Base-by-base conservation (phyloP, 2,113 vertebrate genomes). In the Panthera tigris region DNA sequence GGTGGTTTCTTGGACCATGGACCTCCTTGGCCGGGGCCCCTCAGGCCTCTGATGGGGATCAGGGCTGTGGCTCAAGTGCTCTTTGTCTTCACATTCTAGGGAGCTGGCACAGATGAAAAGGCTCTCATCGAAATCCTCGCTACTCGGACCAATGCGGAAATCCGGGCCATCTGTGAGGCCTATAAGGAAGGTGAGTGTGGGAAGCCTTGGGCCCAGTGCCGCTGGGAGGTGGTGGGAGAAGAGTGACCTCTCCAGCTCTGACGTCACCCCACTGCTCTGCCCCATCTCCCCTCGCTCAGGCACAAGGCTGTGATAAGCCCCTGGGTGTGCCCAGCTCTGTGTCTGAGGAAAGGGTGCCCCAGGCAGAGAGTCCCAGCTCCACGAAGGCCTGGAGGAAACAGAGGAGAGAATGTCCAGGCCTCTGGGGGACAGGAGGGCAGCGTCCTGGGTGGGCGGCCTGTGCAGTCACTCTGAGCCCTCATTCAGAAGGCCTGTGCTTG, bases 61-160 rank as follows among this genome's bases (percentile, higher is more conserved):
- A 18, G 87, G 45, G 45, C 73, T n/a, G 21, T n/a, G 63, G 7
- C 79, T 61, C 16, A 63, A 4, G 18, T 39, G 0, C 0, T 45
- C 55, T 97, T 33, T 83, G 52, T 69, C 36, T 71, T 97, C 52
- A 74, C n/a, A 2, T 97, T 95, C 33, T 97, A 99, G 99, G 99
- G 99, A 1, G 99, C 99, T 0, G 99, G 99, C 79, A 99, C 99
- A 1, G 99, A 99, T 39, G 99, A 99, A 97, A 99, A 99, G 0
- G 82, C 99, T 91, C 99, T 99, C 87, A 99, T 99, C 0, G 99
- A 99, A 98, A 99, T 99, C 97, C 98, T 99, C 97, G 99, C 99
- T 84, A 99, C 99, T 0, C 98, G 99, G 97, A 99, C 98, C 98
- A 99, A 99, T 45, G 98, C 98, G 29, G 99, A 99, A 98, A 99